Evolutionary conservation across 1,140 invertebrate species (phyloP), one percentile per base, ranked within the genome.

Genomic region (Bursaphelenchus mucronatus): DNA sequence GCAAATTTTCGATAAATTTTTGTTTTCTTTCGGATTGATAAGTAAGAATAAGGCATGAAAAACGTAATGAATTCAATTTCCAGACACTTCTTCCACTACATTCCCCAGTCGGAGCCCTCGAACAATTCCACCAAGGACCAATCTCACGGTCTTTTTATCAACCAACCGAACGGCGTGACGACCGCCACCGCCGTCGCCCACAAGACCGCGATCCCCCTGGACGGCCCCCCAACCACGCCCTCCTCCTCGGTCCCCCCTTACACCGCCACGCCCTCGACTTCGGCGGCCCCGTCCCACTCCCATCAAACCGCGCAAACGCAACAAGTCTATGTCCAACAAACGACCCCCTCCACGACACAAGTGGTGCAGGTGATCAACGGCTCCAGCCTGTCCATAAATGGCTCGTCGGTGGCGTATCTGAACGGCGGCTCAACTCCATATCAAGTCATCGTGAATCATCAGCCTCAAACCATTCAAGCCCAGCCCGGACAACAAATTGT

Each of bases 51-150:
- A 30, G 5, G 30, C 5, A 5, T 30, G 5, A 30, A 3, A 30
- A 30, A 30, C 2, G 2, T 30, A 30, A 30, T 30, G 30, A 30
- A 30, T 5, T 3, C 30, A 30, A 30, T 30, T 30, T 74, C 43
- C 47, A 67, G 69, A 52, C 77, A 75, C 43, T 75, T 67, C 45
- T 74, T 64, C 58, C 44, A 45, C 54, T 63, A 72, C 53, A 47
- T 63, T 46, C 61, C 66, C 1, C 51, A 40, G 41, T 41, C 10
- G 49, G 21, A 49, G 41, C 19, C 39, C n/a, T 53, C 41, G 19
- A 44, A 15, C n/a, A 44, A 30, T 1, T 40, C 39, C 9, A 51
- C 40, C 8, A 15, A 43, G 43, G 58, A 54, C 6, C 13, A 52
- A 10, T 50, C 58, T 13, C 4, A 30, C 9, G 49, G 71, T 13